These are phyloP conservation scores for Isotomurus palustris DNA, from an alignment of 2,888 invertebrate species.

Conservation along the genomic window DNA sequence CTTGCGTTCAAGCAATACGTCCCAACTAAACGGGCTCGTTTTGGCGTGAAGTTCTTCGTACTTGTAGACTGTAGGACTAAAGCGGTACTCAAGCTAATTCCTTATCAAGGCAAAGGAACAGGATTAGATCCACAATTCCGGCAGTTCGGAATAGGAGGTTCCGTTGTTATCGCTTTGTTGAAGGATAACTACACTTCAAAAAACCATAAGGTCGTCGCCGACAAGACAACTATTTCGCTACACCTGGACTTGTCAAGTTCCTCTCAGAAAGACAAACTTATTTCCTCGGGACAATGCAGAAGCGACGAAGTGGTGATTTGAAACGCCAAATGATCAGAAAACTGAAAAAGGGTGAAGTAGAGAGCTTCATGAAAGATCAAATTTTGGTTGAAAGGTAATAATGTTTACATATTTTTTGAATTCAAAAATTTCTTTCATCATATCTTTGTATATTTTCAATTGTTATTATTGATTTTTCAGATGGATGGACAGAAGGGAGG, in stretches of 20 bases:
- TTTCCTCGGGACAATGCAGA: not conserved
- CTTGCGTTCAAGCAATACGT: conserved; percentile 11
- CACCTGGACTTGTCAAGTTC: not conserved
- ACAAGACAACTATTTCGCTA: not conserved
- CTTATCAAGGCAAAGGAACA: conserved; percentile 14
- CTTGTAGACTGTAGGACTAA: conserved; percentile 3
- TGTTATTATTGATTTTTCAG: not conserved
- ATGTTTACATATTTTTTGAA: too few species aligned
- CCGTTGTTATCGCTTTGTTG: too few species aligned
- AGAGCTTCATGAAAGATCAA: not conserved
- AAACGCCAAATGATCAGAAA: conserved; percentile 1
- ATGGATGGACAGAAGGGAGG: conserved; percentile 28
- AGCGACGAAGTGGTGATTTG: not conserved
- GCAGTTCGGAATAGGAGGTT: conserved; percentile 13
- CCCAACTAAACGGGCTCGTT: conserved; percentile 10
- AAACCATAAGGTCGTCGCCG: too few species aligned
- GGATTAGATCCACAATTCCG: not conserved
- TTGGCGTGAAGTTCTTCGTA: conserved; percentile 11
- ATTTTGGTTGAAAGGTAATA: conserved; percentile 15
- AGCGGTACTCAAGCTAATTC: not conserved
- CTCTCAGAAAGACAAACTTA: not conserved
- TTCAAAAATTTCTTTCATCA: too few species aligned
- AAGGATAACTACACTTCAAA: too few species aligned
- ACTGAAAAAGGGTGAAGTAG: conserved; percentile 7
- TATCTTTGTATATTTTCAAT: too few species aligned